Base-by-base conservation (phyloP, 2,888 invertebrate species). In the Epinotia brunnichana region DNA sequence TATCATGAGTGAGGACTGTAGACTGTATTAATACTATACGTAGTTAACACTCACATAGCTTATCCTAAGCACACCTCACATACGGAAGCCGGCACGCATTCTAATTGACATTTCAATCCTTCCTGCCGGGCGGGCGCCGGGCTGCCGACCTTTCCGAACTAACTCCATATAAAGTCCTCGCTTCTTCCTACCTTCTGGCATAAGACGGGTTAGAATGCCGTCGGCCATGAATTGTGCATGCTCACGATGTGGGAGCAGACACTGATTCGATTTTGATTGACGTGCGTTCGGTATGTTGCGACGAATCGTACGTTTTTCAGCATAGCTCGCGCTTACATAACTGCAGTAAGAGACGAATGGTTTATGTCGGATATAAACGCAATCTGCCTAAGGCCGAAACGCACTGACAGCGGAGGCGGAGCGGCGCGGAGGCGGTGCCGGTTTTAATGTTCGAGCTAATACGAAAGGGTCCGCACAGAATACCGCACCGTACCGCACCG, bases 201-300 rank as follows among this genome's bases (percentile, higher is more conserved):
- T 66, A 9, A n/a, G 64, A 3, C 10, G 44, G 11, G 5, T 29
- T 53, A 64, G 63, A 70, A 70, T 70, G 70, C 62, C 21, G 70
- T 9, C 51, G 70, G 57, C 70, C 70, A 62, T 70, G 70, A 70
- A 70, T 67, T 51, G 57, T 48, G 56, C 57, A 68, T 35, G 51
- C 24, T 48, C 56, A 70, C 44, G 69, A 61, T 19, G 62, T 63
- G 70, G 70, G 70, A 70, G 62, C 60, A 53, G 62, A 61, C 48
- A 13, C 44, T 62, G 17, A 56, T 44, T 56, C 44, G 56, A 61
- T 44, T 62, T 63, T 70, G 41, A 62, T 62, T 54, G 61, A 41
- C 61, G 54, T 13, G 39, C 21, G 21, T 53, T 19, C 60, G 68
- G 60, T 41, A 60, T 60, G 41, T 39, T 15, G 66, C 66, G 64